Evolutionary conservation across 2,888 invertebrate genomes (phyloP).

Genomic region (Acanthoscelides obtectus): DNA sequence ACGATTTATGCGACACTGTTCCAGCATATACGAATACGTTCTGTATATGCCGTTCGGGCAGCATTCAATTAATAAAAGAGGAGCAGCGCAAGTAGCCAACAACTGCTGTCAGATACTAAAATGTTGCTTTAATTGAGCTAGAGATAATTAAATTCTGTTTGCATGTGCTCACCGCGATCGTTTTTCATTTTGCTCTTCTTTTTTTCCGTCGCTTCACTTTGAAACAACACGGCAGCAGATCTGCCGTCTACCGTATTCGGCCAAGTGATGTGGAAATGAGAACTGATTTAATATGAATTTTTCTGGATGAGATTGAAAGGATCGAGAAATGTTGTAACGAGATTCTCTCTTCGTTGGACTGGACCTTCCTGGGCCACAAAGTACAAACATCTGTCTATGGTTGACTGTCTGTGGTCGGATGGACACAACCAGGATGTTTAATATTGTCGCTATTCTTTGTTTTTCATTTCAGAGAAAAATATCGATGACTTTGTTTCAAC

Average conservation of each 20-base stretch:
- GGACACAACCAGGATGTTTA: too few species aligned
- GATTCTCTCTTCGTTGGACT: too few species aligned
- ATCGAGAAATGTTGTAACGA: too few species aligned
- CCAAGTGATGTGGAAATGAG: background rate
- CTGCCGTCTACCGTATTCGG: background rate
- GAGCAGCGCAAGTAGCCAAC: background rate
- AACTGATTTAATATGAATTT: too few species aligned
- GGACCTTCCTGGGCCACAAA: too few species aligned
- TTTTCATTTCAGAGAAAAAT: too few species aligned
- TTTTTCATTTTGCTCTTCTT: background rate
- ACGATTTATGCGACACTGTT: background rate
- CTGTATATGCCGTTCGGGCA: background rate
- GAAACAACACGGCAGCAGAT: background rate
- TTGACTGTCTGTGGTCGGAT: too few species aligned
- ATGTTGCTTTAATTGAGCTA: background rate
- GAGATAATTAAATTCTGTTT: background rate
- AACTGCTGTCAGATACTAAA: background rate
- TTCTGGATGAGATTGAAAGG: too few species aligned
- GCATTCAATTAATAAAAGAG: background rate
- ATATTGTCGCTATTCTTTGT: too few species aligned
- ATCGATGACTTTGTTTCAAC: too few species aligned
- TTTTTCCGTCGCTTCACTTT: background rate
- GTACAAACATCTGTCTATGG: too few species aligned
- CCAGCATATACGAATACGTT: background rate
- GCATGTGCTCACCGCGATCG: background rate